Conservation (phyloP, 2,888 invertebrate species). For the Catonia carolina region DNA sequence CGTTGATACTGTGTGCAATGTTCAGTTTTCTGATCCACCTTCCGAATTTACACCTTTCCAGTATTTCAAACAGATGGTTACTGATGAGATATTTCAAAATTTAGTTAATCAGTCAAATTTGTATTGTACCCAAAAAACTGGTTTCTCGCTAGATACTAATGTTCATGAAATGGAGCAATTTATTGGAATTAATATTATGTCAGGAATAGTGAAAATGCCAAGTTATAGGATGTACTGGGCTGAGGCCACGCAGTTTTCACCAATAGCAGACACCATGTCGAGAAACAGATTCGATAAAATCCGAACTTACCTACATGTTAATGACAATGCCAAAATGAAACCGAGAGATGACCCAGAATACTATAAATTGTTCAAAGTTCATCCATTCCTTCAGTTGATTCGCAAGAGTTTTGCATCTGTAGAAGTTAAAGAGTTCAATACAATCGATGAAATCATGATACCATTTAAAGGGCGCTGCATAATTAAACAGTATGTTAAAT, state of each 20-base stretch:
- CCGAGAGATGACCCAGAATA: conserved; percentile 17
- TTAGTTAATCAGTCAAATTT: background rate
- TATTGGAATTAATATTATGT: no score
- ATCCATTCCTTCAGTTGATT: conserved; percentile 29
- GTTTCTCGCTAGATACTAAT: background rate
- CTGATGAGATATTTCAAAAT: background rate
- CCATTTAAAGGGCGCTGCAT: conserved; percentile 35
- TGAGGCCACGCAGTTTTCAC: conserved; percentile 28
- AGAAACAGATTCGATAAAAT: conserved; percentile 32
- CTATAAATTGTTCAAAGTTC: conserved; percentile 33
- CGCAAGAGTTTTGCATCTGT: conserved; percentile 26
- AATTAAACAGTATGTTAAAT: conserved; percentile 34
- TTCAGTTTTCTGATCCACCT: no score
- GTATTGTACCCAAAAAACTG: background rate
- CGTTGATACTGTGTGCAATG: no score
- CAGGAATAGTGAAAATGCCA: conserved; percentile 31
- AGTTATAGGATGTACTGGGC: conserved; percentile 34
- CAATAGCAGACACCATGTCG: conserved; percentile 33
- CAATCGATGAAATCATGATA: conserved; percentile 37
- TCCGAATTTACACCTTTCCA: background rate
- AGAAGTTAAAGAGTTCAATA: background rate
- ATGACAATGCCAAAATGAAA: conserved; percentile 6
- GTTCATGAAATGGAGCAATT: no score
- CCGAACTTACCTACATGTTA: background rate
- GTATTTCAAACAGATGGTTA: background rate